Base-by-base conservation (phyloP, 2,797 vertebrate genomes). In the Melanotaenia trifasciata region DNA sequence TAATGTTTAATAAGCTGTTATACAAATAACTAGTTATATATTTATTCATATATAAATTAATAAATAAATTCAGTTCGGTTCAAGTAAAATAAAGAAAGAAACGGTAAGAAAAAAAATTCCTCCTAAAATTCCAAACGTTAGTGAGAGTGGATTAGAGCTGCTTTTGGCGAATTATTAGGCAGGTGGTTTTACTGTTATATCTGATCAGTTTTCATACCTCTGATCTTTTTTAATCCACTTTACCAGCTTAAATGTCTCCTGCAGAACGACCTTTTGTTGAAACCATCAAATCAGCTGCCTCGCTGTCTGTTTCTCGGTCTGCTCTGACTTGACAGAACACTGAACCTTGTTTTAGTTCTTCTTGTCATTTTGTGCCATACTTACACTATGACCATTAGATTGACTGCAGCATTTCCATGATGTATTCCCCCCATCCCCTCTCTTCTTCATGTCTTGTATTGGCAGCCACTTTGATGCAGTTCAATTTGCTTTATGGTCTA, bases 401-500 rank as follows among this genome's bases (percentile, higher is more conserved):
- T 65, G 76, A 62, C 72, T 0, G 26, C 76, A 79, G 79, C 75
- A 56, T 80, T 72, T 32, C 63, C 14, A 0, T 84, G 83, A 90
- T 86, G 63, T 63, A 87, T 76, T 45, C 58, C 0, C 0, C 18
- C 50, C 0, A 0, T 28, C 65, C 50, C 57, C 51, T 35, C 38
- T 33, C 32, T 62, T 43, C 60, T 67, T 30, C 33, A 1, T 61
- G 67, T 70, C 60, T 81, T 40, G 18, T 30, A 30, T 56, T 65
- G 74, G 74, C 83, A 61, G 79, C 70, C 68, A 60, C 67, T 81
- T 47, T 80, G 80, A 84, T 80, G 84, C 85, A 18, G 76, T 89
- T 87, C 78, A 85, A 74, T 90, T 88, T 78, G 64, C 80, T 86
- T 84, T 81, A 86, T 83, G 80, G 78, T 47, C 63, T 7, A 12